Evolutionary conservation across 2,113 vertebrate species (phyloP).

Genomic region (Cebus imitator): DNA sequence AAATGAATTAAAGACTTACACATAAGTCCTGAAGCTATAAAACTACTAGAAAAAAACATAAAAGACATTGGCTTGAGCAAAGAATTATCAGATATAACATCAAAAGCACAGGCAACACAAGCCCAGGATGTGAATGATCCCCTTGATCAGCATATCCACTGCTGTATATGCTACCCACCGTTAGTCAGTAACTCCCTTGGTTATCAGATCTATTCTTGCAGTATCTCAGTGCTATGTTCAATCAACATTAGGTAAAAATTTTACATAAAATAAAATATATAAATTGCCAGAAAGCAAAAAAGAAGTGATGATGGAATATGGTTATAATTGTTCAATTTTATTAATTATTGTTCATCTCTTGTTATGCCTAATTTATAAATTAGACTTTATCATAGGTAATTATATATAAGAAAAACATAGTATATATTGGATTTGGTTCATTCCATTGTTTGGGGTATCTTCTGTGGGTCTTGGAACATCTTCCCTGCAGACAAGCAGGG

Average conservation of each 20-base stretch:
- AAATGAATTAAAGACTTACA: neutral
- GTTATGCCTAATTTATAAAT: neutral
- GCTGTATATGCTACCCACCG: neutral
- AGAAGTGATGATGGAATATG: neutral
- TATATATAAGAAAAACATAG: neutral
- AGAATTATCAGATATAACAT: neutral
- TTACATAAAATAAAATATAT: too few species aligned
- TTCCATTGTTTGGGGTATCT: neutral
- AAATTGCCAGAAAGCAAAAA: neutral
- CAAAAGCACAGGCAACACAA: neutral
- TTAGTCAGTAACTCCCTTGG: neutral
- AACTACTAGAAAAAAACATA: neutral
- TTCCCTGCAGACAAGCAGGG: neutral
- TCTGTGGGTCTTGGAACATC: neutral
- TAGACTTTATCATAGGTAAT: neutral
- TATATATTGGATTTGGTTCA: neutral
- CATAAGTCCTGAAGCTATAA: neutral
- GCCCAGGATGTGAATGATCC: neutral
- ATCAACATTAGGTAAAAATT: neutral
- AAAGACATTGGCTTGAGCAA: neutral
- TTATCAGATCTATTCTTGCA: neutral
- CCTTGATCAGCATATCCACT: neutral
- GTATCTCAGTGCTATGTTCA: neutral
- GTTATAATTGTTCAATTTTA: neutral
- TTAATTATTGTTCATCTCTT: neutral